These are phyloP conservation scores for Ophion slaviceki DNA, from an alignment of 2,888 invertebrate genomes.

Conservation along the genomic window DNA sequence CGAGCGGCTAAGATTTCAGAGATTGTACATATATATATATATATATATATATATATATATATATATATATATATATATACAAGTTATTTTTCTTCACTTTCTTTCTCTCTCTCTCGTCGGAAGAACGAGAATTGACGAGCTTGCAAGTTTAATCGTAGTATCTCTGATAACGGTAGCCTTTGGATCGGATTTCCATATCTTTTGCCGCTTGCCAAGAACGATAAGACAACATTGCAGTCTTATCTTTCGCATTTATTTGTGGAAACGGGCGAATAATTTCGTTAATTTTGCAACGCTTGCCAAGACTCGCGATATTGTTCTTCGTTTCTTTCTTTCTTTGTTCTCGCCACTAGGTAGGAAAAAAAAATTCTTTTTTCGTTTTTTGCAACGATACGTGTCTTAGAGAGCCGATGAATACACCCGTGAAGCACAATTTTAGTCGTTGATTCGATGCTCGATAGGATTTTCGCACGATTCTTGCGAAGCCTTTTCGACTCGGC, in stretches of 20 bases:
- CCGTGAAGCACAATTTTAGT: slow-evolving; percentile 12
- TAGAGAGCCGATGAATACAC: neutral
- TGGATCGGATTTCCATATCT: slow-evolving; percentile 27
- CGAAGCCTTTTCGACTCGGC: slow-evolving; percentile 6
- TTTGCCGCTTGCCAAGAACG: slow-evolving; percentile 39
- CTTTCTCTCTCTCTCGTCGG: neutral
- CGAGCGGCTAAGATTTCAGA: neutral
- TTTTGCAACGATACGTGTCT: neutral
- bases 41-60: neutral
- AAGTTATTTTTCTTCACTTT: neutral
- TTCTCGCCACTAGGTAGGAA: neutral
- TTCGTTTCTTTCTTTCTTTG: slow-evolving; percentile 11
- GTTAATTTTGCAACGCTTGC: slow-evolving; percentile 35
- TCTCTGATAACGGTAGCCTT: slow-evolving; percentile 10
- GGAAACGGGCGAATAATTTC: slow-evolving; percentile 29
- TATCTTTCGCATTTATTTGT: slow-evolving; percentile 49
- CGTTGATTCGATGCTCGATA: neutral
- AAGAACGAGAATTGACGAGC: slow-evolving; percentile 8
- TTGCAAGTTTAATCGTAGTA: slow-evolving; percentile 8
- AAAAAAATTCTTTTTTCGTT: slow-evolving; percentile 27
- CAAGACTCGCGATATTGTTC: slow-evolving; percentile 1
- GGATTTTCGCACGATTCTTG: slow-evolving; percentile 7
- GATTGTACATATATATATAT: neutral
- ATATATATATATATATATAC: neutral
- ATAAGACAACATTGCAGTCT: slow-evolving; percentile 12